Percentiles rank a stretch among this genome's conserved stretches.
phyloP scores from a whole-genome alignment of 2,888 invertebrate genomes.

The Mimas tiliae region DNA sequence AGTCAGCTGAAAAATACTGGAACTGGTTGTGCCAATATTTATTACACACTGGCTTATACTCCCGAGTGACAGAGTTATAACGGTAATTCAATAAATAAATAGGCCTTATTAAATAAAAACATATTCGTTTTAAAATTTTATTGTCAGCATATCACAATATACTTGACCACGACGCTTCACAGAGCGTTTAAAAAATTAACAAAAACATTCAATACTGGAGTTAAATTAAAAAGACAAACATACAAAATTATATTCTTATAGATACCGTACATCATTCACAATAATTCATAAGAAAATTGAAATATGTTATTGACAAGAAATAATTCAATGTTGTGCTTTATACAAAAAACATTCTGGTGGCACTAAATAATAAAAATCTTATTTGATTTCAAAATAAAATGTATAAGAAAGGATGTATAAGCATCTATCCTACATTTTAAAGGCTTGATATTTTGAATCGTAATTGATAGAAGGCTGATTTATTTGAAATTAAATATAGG shows the following conservation, averaged over 20 bases:
- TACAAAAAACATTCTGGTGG: conserved; percentile 19
- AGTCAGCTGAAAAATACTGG: too few species aligned
- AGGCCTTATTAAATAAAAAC: conserved; percentile 28
- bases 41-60: too few species aligned
- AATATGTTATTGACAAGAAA: conserved; percentile 43
- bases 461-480: too few species aligned
- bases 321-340: conserved; percentile 30
- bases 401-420: too few species aligned
- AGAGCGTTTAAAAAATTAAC: conserved; percentile 31
- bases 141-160: conserved; percentile 52
- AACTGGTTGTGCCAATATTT: too few species aligned
- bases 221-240: conserved; percentile 35
- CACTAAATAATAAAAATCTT: neutral
- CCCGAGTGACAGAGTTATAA: neutral
- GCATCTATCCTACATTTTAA: too few species aligned
- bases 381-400: neutral
- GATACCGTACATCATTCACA: conserved; percentile 33
- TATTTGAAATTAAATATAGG: too few species aligned
- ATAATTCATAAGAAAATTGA: conserved; percentile 38
- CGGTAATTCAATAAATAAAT: neutral
- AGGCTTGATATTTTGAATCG: too few species aligned
- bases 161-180: conserved; percentile 25
- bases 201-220: conserved; percentile 43
- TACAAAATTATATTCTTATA: conserved; percentile 38
- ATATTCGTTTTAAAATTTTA: conserved; percentile 50